Evolutionary conservation across 2,888 invertebrate species (phyloP).

Genomic region (Helleia helle): DNA sequence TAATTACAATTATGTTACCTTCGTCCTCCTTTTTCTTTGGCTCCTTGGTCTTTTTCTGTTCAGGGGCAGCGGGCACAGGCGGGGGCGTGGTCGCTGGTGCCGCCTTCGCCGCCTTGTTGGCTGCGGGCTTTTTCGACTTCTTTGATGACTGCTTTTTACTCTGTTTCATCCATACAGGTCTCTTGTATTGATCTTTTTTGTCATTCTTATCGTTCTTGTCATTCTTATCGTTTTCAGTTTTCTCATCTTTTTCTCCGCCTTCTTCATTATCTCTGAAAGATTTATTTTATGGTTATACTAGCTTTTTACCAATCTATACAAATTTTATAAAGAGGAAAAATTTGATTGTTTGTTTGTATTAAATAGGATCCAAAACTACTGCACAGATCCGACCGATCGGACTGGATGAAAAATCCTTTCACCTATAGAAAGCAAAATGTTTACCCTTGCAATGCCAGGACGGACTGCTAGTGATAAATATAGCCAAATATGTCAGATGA

Average conservation of each 20-base stretch:
- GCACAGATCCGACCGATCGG: too few relatives aligned
- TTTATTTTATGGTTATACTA: not conserved
- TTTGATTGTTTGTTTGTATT: too few relatives aligned
- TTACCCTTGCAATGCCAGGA: too few relatives aligned
- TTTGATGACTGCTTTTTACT: constrained; percentile 61
- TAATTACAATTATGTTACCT: constrained; percentile 24
- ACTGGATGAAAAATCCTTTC: too few relatives aligned
- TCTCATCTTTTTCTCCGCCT: constrained; percentile 56
- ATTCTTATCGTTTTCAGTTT: constrained; percentile 38
- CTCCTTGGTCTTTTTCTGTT: constrained; percentile 33
- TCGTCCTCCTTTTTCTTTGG: constrained; percentile 59
- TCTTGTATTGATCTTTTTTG: constrained; percentile 71
- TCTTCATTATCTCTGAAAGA: constrained; percentile 69
- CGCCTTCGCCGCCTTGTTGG: constrained; percentile 76
- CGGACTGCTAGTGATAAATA: too few relatives aligned
- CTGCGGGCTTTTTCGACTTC: constrained; percentile 70
- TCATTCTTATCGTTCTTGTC: constrained; percentile 63
- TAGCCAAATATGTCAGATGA: too few relatives aligned
- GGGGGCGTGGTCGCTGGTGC: constrained; percentile 26
- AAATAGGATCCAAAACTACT: too few relatives aligned
- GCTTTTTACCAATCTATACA: too few relatives aligned
- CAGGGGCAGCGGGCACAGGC: constrained; percentile 30
- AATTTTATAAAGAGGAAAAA: too few relatives aligned
- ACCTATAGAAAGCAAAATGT: too few relatives aligned
- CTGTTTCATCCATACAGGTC: constrained; percentile 89